Conservation (phyloP, 2,888 invertebrate genomes). For the Trissolcus japonicus region DNA sequence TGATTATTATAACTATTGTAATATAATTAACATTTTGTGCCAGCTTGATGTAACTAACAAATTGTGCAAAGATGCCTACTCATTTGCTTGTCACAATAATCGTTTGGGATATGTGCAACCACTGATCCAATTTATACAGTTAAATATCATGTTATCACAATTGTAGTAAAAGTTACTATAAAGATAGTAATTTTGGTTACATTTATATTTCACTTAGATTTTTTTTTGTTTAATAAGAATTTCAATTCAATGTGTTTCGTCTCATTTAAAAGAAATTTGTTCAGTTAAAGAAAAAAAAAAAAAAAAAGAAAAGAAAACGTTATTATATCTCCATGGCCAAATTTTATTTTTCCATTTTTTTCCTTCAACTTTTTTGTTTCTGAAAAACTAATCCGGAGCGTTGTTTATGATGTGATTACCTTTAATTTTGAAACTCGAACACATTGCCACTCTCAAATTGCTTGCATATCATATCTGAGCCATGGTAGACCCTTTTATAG, state of each 20-base stretch:
- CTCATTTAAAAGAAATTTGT: background rate
- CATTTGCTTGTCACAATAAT: slow-evolving; percentile 7
- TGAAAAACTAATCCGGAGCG: slow-evolving; percentile 29
- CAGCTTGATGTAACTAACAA: slow-evolving; percentile 64
- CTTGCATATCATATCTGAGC: slow-evolving; percentile 81
- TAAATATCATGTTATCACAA: too few species aligned
- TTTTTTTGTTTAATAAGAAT: too few species aligned
- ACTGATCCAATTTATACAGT: too few species aligned
- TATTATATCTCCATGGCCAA: slow-evolving; percentile 26
- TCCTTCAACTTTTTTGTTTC: slow-evolving; percentile 11
- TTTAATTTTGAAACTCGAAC: slow-evolving; percentile 67
- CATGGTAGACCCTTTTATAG: slow-evolving; percentile 75
- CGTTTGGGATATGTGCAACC: slow-evolving; percentile 10
- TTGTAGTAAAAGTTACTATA: too few species aligned
- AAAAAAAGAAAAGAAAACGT: background rate
- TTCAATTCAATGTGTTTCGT: too few species aligned
- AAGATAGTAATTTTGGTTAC: too few species aligned
- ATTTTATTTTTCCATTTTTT: background rate
- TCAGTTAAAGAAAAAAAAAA: slow-evolving; percentile 1
- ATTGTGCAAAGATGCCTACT: slow-evolving; percentile 53
- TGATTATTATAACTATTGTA: slow-evolving; percentile 12
- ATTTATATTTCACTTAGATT: too few species aligned
- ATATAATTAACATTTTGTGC: slow-evolving; percentile 63
- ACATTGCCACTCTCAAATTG: slow-evolving; percentile 80
- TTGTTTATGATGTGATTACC: slow-evolving; percentile 51